phyloP scores from a whole-genome alignment of 1,140 invertebrate genomes.

The Drosophila pseudoananassae region DNA sequence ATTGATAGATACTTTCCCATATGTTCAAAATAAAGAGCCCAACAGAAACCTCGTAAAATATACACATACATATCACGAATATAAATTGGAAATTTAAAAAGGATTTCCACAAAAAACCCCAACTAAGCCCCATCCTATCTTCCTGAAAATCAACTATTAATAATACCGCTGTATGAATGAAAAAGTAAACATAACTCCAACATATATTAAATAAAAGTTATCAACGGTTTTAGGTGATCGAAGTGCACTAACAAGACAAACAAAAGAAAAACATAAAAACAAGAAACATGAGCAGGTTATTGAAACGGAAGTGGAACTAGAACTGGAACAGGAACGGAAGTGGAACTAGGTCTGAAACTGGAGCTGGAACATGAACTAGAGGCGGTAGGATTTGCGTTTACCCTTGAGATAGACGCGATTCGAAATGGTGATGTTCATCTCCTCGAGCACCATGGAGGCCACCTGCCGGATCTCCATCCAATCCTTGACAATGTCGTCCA shows the following conservation, averaged over 20 bases:
- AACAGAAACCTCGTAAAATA: too few relatives aligned
- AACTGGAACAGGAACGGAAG: background rate
- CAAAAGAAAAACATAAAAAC: slow-evolving; percentile 12
- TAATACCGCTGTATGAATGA: background rate
- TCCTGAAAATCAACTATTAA: background rate
- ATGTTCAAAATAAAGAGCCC: too few relatives aligned
- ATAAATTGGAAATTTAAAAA: too few relatives aligned
- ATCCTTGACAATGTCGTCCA: slow-evolving; percentile 94
- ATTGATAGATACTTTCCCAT: too few relatives aligned
- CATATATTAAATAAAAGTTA: slow-evolving; percentile 8
- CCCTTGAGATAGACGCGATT: slow-evolving; percentile 91
- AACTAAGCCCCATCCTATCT: too few relatives aligned
- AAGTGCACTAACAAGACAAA: slow-evolving; percentile 47
- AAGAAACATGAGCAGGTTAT: slow-evolving; percentile 12
- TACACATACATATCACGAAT: too few relatives aligned
- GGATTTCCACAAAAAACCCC: too few relatives aligned
- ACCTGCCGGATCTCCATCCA: slow-evolving; percentile 95
- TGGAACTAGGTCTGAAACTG: slow-evolving; percentile 1
- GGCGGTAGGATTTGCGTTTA: slow-evolving; percentile 84
- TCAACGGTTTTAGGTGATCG: slow-evolving; percentile 44
- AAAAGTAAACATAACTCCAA: background rate
- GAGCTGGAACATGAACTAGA: slow-evolving; percentile 15
- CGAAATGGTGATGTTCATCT: slow-evolving; percentile 85
- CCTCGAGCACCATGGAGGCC: slow-evolving; percentile 89
- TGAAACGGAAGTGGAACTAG: slow-evolving; percentile 10